Evolutionary conservation across 2,888 invertebrate genomes (phyloP), one percentile per base, ranked within the genome.

Genomic region (Caenorhabditis zanzibari): DNA sequence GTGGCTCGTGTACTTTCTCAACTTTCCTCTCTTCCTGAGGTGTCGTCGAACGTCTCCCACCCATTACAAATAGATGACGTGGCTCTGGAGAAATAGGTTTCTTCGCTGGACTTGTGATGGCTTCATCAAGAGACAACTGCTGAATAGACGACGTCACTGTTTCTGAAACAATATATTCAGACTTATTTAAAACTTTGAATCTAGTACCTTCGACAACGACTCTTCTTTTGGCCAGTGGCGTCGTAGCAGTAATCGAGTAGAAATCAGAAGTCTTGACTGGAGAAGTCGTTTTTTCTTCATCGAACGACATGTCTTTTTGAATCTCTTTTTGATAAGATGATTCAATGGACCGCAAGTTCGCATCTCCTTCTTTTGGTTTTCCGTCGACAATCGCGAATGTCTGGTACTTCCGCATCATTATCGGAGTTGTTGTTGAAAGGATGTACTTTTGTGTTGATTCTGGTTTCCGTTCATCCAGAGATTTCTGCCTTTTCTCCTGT

Each of bases 391-490:
- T 81, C 24, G 82, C 72, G 47, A 85, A 85, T 32, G 85, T 85
- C 49, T 85, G 85, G 47, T 85, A 84, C 69, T 84, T 84, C 38
- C 84, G 72, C 81, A 76, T 81, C 72, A 84, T 74, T 38, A 81
- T 61, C 41, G 84, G 84, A 38, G 84, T 84, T 52, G 84, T 76
- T 16, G 84, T 84, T 24, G 76, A 77, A 10, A 84, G 76, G 22
- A 84, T 63, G 77, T 84, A 84, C 63, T 79, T 81, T 64, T 85
- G 82, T 24, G 80, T 59, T 19, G 85, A 85, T 66, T 68, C 61
- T 16, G 82, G 82, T 28, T 76, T 81, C 66, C 81, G 28, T 44
- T 85, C 85, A 26, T 85, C 85, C 69, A 85, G 56, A 5, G 75
- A 81, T 38, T 85, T 76, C 49, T 83, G 81, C 47, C 73, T 47